Evolutionary conservation across 2,113 vertebrate species (phyloP).

Genomic region (Cricetomys ansorgei): DNA sequence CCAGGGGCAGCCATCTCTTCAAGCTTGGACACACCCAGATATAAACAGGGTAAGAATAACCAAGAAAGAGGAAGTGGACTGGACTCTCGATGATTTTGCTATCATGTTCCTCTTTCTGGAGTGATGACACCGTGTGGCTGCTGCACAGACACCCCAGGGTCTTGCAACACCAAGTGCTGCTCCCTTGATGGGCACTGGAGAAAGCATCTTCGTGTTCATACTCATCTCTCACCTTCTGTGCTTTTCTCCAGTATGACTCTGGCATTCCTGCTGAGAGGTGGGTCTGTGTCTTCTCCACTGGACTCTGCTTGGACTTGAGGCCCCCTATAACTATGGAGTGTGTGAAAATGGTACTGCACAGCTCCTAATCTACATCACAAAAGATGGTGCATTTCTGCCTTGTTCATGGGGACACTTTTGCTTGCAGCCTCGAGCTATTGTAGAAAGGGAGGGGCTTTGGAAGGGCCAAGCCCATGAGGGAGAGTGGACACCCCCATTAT

Average conservation of each 20-base stretch:
- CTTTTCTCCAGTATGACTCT: neutral
- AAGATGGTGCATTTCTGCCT: neutral
- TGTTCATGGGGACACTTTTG: neutral
- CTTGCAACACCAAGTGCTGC: neutral
- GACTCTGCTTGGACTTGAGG: neutral
- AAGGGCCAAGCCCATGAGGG: neutral
- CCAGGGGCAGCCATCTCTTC: neutral
- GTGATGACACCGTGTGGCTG: neutral
- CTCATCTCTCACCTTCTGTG: neutral
- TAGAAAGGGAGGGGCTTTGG: neutral
- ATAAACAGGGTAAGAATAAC: neutral
- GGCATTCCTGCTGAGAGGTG: neutral
- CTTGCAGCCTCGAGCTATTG: neutral
- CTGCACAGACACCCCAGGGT: neutral
- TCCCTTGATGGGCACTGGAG: neutral
- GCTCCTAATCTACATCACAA: neutral
- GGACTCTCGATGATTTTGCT: neutral
- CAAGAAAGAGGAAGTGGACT: neutral
- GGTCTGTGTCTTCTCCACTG: neutral
- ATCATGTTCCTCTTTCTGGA: constrained; percentile 19
- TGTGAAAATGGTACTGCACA: neutral
- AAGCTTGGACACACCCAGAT: neutral
- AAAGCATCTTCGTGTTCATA: neutral
- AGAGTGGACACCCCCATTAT: accelerated
- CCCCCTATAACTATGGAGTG: neutral